These are phyloP conservation scores for Elysia chlorotica DNA, from an alignment of 1,140 invertebrate species.

Conservation along the genomic window DNA sequence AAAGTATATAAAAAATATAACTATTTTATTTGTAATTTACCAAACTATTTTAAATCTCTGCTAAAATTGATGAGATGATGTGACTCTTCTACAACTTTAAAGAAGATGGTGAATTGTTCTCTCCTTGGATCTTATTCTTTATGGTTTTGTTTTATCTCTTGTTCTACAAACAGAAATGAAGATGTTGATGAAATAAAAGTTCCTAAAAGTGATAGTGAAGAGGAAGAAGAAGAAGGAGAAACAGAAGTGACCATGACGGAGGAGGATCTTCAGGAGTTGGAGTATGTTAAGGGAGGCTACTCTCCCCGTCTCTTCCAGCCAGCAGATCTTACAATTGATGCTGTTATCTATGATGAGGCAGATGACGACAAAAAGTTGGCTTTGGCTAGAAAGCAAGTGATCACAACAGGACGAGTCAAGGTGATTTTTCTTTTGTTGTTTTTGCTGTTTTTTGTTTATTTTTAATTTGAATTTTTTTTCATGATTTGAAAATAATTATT, in stretches of 20 bases:
- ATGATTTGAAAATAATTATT: too few species aligned
- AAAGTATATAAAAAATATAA: too few species aligned
- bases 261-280: constrained; percentile 63
- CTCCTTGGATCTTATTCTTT: too few species aligned
- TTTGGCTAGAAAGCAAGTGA: constrained; percentile 67
- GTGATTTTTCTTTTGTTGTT: constrained; percentile 30
- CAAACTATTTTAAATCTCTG: not conserved
- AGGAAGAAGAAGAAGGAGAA: constrained; percentile 20
- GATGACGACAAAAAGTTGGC: constrained; percentile 69
- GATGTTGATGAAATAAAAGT: too few species aligned
- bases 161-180: too few species aligned
- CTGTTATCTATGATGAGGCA: constrained; percentile 70
- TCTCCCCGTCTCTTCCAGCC: constrained; percentile 77
- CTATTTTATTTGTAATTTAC: too few species aligned
- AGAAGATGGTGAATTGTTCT: too few species aligned
- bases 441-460: not conserved
- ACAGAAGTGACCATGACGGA: constrained; percentile 45
- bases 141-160: too few species aligned
- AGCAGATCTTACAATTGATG: constrained; percentile 80
- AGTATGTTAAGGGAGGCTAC: constrained; percentile 82
- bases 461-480: not conserved
- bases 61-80: not conserved
- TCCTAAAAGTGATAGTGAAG: too few species aligned
- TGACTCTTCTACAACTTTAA: too few species aligned
- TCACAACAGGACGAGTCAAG: constrained; percentile 67